Evolutionary conservation across 2,113 vertebrate genomes (phyloP).

Genomic region (Cisticola juncidis): DNA sequence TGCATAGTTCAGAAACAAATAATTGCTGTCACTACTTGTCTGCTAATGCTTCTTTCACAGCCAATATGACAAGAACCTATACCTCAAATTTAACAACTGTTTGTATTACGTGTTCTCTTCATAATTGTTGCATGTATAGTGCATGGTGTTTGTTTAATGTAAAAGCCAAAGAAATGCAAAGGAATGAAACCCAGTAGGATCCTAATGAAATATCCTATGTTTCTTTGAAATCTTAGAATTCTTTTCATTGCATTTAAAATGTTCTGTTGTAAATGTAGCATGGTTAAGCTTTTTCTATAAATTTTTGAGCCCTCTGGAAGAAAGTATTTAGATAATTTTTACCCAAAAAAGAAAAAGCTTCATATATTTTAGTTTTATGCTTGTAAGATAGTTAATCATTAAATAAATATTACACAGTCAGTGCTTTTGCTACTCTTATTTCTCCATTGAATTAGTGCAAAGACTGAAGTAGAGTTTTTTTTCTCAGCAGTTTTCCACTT

Average conservation of each 20-base stretch:
- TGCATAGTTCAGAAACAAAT: not conserved
- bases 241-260: not conserved
- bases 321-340: not conserved
- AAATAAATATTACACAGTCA: not conserved
- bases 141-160: not conserved
- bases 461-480: not conserved
- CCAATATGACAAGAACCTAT: not conserved
- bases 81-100: not conserved
- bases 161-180: not conserved
- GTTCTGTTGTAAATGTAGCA: not conserved
- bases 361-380: not conserved
- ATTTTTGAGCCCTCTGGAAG: not conserved
- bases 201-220: not conserved
- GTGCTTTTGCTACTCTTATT: not conserved
- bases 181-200: not conserved
- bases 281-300: not conserved
- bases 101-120: not conserved
- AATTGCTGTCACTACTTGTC: not conserved
- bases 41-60: not conserved
- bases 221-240: not conserved
- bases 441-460: not conserved
- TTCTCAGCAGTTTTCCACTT: not conserved
- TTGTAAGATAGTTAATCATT: not conserved
- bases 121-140: fast-evolving
- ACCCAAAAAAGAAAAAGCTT: not conserved